A percentile compares a stretch with the other conserved stretches of the same genome.
phyloP scores from a whole-genome alignment of 2,888 invertebrate species.

The Clostera curtula region DNA sequence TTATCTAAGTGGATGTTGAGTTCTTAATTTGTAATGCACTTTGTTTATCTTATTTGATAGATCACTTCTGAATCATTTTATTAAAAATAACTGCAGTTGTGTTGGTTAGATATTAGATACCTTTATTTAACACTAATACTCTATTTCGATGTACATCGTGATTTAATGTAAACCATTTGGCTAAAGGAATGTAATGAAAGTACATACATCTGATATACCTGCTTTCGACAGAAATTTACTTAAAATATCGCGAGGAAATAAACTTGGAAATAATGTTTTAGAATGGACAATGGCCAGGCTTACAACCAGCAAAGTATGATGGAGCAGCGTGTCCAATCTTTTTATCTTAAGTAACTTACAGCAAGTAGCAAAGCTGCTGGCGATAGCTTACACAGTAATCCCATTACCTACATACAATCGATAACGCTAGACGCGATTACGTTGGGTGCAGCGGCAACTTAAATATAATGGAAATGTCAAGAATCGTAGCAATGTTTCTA shows the following conservation, averaged over 20 bases:
- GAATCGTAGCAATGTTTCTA: too few species aligned
- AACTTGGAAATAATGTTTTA: too few species aligned
- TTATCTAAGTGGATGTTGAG: conserved; percentile 26
- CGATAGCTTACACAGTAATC: conserved; percentile 49
- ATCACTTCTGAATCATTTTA: conserved; percentile 14
- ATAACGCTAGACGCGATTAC: conserved; percentile 48
- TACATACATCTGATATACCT: too few species aligned
- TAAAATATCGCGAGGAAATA: too few species aligned
- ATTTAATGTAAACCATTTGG: too few species aligned
- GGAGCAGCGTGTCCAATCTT: conserved; percentile 10
- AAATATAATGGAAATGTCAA: too few species aligned
- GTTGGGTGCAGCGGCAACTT: conserved; percentile 25
- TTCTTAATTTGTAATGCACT: conserved; percentile 27
- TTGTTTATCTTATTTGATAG: conserved; percentile 35
- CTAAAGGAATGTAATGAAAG: neutral
- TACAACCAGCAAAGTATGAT: neutral
- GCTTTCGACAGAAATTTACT: too few species aligned
- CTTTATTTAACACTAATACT: too few species aligned
- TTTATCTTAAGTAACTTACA: conserved; percentile 19
- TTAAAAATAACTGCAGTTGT: conserved; percentile 3
- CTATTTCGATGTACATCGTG: too few species aligned
- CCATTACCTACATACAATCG: conserved; percentile 53
- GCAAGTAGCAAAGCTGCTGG: conserved; percentile 31
- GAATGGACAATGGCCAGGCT: too few species aligned
- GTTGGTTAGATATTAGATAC: too few species aligned